phyloP scores from a whole-genome alignment of 2,888 invertebrate species.

The Geophilus truncorum region DNA sequence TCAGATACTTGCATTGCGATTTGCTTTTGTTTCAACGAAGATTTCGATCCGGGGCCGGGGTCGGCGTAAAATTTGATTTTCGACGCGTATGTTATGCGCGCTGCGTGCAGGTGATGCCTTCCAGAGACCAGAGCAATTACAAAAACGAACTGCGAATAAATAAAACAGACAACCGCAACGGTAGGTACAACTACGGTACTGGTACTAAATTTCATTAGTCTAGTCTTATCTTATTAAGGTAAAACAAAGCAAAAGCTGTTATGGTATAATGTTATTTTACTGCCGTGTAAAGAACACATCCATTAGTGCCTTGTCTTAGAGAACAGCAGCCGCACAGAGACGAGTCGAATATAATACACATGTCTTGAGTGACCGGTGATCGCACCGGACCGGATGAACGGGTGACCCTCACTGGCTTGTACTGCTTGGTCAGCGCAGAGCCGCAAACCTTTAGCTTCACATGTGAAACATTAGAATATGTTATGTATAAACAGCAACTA shows the following conservation, averaged over 20 bases:
- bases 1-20: background rate
- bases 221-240: too few relatives aligned
- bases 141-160: background rate
- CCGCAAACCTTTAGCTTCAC: too few relatives aligned
- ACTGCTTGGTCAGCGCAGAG: too few relatives aligned
- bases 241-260: background rate
- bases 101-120: background rate
- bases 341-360: background rate
- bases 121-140: background rate
- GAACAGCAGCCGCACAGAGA: background rate
- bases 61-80: background rate
- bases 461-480: too few relatives aligned
- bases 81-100: background rate
- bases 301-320: background rate
- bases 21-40: background rate
- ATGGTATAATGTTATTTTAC: background rate
- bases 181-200: too few relatives aligned
- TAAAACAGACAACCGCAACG: too few relatives aligned
- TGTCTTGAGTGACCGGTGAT: background rate
- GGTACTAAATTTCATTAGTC: too few relatives aligned
- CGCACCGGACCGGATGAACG: background rate
- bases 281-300: background rate
- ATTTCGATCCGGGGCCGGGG: too few relatives aligned
- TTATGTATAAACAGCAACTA: too few relatives aligned
- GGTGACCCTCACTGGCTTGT: too few relatives aligned